Percentiles rank a stretch among this genome's conserved stretches.
These are phyloP conservation scores for Damaliscus lunatus DNA, from an alignment of 2,113 vertebrate genomes.

Conservation along the genomic window DNA sequence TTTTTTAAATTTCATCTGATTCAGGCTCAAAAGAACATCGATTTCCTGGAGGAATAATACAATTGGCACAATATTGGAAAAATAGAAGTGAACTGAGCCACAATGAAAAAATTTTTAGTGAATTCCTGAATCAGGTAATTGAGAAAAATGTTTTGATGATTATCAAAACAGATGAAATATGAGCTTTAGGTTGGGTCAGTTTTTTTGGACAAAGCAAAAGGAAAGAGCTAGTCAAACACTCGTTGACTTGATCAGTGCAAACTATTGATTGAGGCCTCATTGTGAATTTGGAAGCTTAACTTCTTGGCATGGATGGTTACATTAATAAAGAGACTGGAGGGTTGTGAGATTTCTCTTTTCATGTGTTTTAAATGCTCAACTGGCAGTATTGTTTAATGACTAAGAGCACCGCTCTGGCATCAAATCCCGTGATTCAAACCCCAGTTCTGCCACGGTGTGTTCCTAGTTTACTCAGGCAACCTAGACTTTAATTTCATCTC, in stretches of 20 bases:
- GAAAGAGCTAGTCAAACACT: background rate
- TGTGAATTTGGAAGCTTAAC: background rate
- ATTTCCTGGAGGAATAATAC: slow-evolving; percentile 80
- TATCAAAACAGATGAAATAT: background rate
- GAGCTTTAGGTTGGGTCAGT: background rate
- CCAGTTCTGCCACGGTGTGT: background rate
- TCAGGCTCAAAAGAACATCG: slow-evolving; percentile 73
- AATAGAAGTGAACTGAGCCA: slow-evolving; percentile 59
- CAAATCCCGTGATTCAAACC: background rate
- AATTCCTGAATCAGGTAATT: slow-evolving; percentile 77
- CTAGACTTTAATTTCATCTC: background rate
- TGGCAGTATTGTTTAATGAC: background rate
- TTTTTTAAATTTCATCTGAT: slow-evolving; percentile 35
- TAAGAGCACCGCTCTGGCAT: background rate
- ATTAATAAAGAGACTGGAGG: background rate
- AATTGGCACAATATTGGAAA: slow-evolving; percentile 75
- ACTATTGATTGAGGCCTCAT: background rate
- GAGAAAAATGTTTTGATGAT: background rate
- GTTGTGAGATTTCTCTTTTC: background rate
- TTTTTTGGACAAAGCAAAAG: slow-evolving; percentile 5
- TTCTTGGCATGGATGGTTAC: background rate
- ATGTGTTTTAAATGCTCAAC: background rate
- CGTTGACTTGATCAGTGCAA: background rate
- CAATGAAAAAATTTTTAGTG: slow-evolving; percentile 73
- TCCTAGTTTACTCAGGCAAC: background rate